Base-by-base conservation (phyloP, 2,113 vertebrate genomes). In the Sinocyclocheilus anshuiensis region DNA sequence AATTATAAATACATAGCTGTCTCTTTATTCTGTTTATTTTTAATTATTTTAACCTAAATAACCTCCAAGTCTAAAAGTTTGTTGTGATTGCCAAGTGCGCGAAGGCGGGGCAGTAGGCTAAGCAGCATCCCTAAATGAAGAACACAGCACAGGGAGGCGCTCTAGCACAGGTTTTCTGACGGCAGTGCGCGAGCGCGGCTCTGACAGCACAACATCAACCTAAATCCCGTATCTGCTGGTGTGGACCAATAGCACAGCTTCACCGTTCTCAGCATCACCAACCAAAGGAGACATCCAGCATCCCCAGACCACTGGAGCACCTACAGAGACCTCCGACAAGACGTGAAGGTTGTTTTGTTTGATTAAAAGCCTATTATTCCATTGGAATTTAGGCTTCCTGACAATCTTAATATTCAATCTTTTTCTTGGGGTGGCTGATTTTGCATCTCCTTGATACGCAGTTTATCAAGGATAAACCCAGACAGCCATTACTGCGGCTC, bases 191-290 rank as follows among this genome's bases (percentile, higher is more conserved):
- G 53, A 55, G 53, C 53, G 79, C 59, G 39, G 39, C 42, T 26
- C 45, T 82, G n/a, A 71, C 81, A 29, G 42, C 67, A 16, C 67
- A 83, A 36, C 69, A 74, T 74, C 82, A 36, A 42, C 82, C 82
- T 24, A 22, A 74, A 71, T 15, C 24, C 63, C 16, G 24, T 82
- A 22, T 71, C 50, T 84, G 82, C 82, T 75, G 67, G 29, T 84
- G 29, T 84, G 93, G 89, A 94, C 92, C 93, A 91, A 91, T 85
- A 92, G 91, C 93, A 92, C 91, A 92, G 91, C 92, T 45, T 84
- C 87, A 81, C 77, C 67, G 92, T 91, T 90, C 91, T 22, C 5
- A 91, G 91, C 94, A 92, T 92, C 92, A 69, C 57, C 91, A 93
- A 90, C 92, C 91, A 90, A 91, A 90, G 88, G 88, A 90, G 88